Evolutionary conservation across 2,113 vertebrate species (phyloP).

Genomic region (Vidua macroura): DNA sequence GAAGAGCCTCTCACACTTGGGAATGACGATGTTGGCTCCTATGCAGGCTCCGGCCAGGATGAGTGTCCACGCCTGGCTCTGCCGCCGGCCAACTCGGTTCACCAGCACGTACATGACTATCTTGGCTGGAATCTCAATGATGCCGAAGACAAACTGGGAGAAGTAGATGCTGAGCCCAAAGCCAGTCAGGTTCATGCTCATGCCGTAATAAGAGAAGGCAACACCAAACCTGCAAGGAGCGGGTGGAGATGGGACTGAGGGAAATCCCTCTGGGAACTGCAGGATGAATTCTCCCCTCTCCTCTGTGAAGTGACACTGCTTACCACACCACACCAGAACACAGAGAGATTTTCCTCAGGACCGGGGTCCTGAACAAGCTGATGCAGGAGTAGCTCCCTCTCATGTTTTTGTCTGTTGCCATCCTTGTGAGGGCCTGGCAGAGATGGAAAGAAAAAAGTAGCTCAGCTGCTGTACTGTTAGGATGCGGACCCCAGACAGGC

Average conservation of each 20-base stretch:
- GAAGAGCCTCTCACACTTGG: slow-evolving; percentile 62
- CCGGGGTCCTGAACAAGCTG: slow-evolving; percentile 59
- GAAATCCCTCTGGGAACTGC: neutral
- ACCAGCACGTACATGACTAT: slow-evolving; percentile 73
- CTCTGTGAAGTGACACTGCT: neutral
- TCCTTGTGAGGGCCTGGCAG: slow-evolving; percentile 25
- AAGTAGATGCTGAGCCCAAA: slow-evolving; percentile 82
- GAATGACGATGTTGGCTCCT: slow-evolving; percentile 67
- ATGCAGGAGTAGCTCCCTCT: slow-evolving; percentile 29
- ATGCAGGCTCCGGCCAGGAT: slow-evolving; percentile 72
- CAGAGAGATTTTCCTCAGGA: slow-evolving; percentile 44
- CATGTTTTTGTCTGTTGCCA: slow-evolving; percentile 19
- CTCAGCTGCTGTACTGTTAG: neutral
- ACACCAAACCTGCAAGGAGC: slow-evolving; percentile 79
- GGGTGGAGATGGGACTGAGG: neutral
- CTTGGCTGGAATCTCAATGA: slow-evolving; percentile 82
- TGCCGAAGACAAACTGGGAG: slow-evolving; percentile 80
- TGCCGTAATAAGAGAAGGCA: slow-evolving; percentile 84
- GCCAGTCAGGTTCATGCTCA: slow-evolving; percentile 80
- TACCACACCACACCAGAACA: slow-evolving; percentile 50
- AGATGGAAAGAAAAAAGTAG: neutral
- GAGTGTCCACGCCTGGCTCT: slow-evolving; percentile 74
- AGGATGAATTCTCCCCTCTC: neutral
- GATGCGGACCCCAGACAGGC: neutral
- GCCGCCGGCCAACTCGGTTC: slow-evolving; percentile 72